Evolutionary conservation across 2,888 invertebrate species (phyloP).

Genomic region (Andrena bicolor): DNA sequence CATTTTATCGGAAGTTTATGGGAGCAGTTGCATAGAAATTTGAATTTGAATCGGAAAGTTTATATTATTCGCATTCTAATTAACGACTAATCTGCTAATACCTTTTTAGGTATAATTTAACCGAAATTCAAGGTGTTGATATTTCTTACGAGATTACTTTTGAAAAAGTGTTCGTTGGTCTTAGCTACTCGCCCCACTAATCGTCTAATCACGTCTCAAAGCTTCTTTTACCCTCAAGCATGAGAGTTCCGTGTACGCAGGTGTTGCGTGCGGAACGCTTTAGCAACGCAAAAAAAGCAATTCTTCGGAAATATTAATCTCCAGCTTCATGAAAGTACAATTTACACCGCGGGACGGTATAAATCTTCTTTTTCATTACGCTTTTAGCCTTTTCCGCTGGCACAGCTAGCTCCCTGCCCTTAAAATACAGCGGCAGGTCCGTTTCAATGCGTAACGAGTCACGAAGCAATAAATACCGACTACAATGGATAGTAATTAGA

Average conservation of each 20-base stretch:
- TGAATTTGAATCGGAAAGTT: neutral
- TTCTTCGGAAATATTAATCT: conserved; percentile 31
- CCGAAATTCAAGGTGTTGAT: neutral
- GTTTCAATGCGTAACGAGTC: conserved; percentile 59
- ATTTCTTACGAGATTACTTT: neutral
- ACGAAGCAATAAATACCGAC: conserved; percentile 76
- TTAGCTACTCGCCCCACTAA: neutral
- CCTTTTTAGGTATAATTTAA: neutral
- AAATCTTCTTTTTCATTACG: conserved; percentile 53
- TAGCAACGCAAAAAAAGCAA: neutral
- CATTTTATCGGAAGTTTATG: neutral
- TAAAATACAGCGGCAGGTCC: conserved; percentile 25
- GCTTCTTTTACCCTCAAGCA: too few species aligned
- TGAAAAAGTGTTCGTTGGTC: neutral
- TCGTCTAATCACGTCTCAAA: neutral
- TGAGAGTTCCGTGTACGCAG: neutral
- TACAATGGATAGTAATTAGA: conserved; percentile 81
- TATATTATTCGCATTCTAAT: neutral
- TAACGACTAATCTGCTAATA: neutral
- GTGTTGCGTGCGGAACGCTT: neutral
- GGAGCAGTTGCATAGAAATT: neutral
- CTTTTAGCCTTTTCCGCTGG: neutral
- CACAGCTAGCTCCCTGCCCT: conserved; percentile 11
- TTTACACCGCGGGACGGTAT: conserved; percentile 19
- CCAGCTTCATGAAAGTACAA: conserved; percentile 23